Conservation (phyloP, 2,113 vertebrate species). For the Callospermophilus lateralis region DNA sequence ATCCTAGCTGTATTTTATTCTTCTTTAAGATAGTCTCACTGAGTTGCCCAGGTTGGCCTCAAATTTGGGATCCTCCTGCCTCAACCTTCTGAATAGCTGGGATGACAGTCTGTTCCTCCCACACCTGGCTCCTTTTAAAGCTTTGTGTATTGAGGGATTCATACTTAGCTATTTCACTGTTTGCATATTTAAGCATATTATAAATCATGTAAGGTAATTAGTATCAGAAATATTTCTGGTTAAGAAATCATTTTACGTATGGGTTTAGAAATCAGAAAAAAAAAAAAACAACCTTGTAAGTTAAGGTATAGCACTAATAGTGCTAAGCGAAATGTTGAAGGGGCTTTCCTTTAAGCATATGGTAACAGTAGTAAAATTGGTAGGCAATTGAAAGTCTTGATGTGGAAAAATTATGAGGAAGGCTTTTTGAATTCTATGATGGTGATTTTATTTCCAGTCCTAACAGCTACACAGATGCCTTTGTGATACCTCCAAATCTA, state of each 20-base stretch:
- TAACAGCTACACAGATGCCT: slow-evolving; percentile 68
- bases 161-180: neutral
- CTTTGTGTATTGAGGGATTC: slow-evolving; percentile 50
- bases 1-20: neutral
- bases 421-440: neutral
- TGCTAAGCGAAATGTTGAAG: neutral
- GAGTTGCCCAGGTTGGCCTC: neutral
- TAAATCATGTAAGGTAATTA: slow-evolving; percentile 27
- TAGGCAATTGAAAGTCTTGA: slow-evolving; percentile 56
- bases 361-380: slow-evolving; percentile 52
- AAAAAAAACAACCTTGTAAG: neutral
- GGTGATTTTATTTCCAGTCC: slow-evolving; percentile 52
- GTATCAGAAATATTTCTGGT: slow-evolving; percentile 54
- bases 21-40: neutral
- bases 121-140: neutral
- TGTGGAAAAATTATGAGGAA: slow-evolving; percentile 50
- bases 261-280: neutral
- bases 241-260: slow-evolving; percentile 52
- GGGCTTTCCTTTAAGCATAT: slow-evolving; percentile 14
- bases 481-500: slow-evolving; percentile 61
- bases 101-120: neutral
- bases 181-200: slow-evolving; percentile 63
- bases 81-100: neutral
- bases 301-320: slow-evolving; percentile 32
- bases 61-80: neutral